Conservation (phyloP, 2,888 invertebrate species). For the Portevinia maculata region DNA sequence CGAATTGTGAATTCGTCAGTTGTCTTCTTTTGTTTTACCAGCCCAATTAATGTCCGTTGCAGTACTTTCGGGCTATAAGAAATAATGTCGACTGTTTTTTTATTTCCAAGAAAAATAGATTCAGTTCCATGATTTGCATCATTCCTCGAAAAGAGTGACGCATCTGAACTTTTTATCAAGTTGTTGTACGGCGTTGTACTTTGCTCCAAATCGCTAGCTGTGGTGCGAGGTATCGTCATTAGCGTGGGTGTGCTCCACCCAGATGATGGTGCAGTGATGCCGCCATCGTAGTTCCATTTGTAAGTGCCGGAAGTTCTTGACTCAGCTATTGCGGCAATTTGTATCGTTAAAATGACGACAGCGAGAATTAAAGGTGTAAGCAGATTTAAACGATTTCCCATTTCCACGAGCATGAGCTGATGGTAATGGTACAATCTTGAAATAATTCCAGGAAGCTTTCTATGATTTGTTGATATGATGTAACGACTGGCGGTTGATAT, state of each 20-base stretch:
- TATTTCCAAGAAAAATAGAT: neutral
- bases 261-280: neutral
- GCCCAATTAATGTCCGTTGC: constrained; percentile 31
- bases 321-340: constrained; percentile 17
- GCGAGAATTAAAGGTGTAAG: constrained; percentile 38
- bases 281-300: constrained; percentile 31
- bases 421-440: constrained; percentile 9
- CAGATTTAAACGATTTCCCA: constrained; percentile 57
- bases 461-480: too few relatives aligned
- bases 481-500: constrained; percentile 8
- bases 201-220: neutral
- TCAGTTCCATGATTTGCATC: neutral
- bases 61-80: constrained; percentile 4
- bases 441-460: constrained; percentile 2
- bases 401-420: constrained; percentile 56
- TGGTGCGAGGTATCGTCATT: constrained; percentile 6
- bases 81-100: neutral
- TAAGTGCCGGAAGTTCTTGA: constrained; percentile 21
- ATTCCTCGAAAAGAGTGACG: neutral
- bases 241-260: neutral
- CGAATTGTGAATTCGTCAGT: constrained; percentile 19
- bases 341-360: constrained; percentile 43
- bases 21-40: constrained; percentile 14
- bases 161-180: neutral
- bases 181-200: constrained; percentile 2